Conservation (phyloP, 2,113 vertebrate species). For the Dunckerocampus dactyliophorus region DNA sequence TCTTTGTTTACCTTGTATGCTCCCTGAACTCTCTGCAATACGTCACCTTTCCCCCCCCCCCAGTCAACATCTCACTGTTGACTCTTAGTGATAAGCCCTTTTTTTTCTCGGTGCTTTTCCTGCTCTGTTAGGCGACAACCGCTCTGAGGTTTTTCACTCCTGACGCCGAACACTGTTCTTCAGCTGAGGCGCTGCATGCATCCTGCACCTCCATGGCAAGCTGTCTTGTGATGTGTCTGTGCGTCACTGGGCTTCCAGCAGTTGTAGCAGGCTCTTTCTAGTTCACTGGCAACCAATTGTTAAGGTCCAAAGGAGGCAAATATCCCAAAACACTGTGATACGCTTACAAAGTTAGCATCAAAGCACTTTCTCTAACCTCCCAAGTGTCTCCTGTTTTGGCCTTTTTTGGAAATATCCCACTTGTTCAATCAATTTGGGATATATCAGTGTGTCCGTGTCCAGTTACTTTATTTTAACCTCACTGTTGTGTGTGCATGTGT, state of each 20-base stretch:
- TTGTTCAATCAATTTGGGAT: neutral
- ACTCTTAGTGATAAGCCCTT: conserved; percentile 42
- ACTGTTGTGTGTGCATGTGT: conserved; percentile 50
- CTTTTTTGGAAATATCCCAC: conserved; percentile 5
- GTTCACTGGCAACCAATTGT: conserved; percentile 11
- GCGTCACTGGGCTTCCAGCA: conserved; percentile 28
- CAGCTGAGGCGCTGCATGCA: conserved; percentile 31
- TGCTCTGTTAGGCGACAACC: conserved; percentile 56
- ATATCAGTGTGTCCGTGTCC: neutral
- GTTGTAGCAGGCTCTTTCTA: conserved; percentile 18
- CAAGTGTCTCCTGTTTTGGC: conserved; percentile 21
- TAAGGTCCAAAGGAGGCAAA: conserved; percentile 38
- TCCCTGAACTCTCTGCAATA: conserved; percentile 23
- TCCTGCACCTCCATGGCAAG: conserved; percentile 46
- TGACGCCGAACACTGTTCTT: conserved; percentile 36
- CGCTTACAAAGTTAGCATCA: conserved; percentile 29
- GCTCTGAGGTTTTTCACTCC: conserved; percentile 62
- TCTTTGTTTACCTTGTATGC: conserved; percentile 13
- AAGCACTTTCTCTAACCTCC: conserved; percentile 53
- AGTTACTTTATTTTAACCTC: conserved; percentile 40
- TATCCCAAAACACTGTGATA: conserved; percentile 66
- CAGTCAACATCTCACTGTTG: conserved; percentile 21
- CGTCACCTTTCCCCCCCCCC: neutral
- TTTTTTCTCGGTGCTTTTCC: conserved; percentile 52
- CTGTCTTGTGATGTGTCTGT: conserved; percentile 36